Base-by-base conservation (phyloP, 2,888 invertebrate species). In the Arrhopalites spinosus region DNA sequence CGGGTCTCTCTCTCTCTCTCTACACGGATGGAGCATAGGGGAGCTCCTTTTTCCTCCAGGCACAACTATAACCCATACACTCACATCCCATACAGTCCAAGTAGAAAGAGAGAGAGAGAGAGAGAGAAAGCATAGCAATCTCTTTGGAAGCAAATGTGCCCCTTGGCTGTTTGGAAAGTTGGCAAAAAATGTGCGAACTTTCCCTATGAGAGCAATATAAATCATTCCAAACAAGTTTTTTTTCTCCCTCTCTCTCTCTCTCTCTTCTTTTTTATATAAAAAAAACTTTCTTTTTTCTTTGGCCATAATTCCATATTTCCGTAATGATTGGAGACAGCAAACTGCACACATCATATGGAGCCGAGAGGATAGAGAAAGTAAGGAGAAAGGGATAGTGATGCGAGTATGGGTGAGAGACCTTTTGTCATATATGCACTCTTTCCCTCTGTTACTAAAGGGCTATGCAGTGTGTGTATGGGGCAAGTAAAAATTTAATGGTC, bases 401-500 rank as follows among this genome's bases (percentile, higher is more conserved):
- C 36, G 36, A 11, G 36, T 36, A 11, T 36, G 36, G 36, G 36
- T 36, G 36, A 36, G 36, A 36, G 36, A 36, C 36, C 36, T 36
- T 36, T 36, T 36, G 36, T 36, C 36, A 36, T 36, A 11, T 36
- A 36, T 36, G 36, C 36, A 7, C 36, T 36, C 11, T 36, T 11
- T 50, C 59, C 13, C 59, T 1, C 1, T 8, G 13, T 23, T 59
- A 50, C 50, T 8, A 2, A 20, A n/a, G 17, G 15, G 2, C 50
- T n/a, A n/a, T 53, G 20, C 20, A 20, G n/a, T 17, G 53, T 53
- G 67, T 27, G 27, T 53, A 59, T 20, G 70, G 56, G 56, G 30
- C 71, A 72, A 61, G 71, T 73, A 78, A 75, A 73, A 71, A 75
- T 78, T 78, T 73, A 75, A 78, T 75, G 73, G 75, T 67, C 75